Percentiles rank a stretch among this genome's conserved stretches.
Evolutionary conservation across 2,113 vertebrate species (phyloP).

Genomic region (Microcebus griseorufus): DNA sequence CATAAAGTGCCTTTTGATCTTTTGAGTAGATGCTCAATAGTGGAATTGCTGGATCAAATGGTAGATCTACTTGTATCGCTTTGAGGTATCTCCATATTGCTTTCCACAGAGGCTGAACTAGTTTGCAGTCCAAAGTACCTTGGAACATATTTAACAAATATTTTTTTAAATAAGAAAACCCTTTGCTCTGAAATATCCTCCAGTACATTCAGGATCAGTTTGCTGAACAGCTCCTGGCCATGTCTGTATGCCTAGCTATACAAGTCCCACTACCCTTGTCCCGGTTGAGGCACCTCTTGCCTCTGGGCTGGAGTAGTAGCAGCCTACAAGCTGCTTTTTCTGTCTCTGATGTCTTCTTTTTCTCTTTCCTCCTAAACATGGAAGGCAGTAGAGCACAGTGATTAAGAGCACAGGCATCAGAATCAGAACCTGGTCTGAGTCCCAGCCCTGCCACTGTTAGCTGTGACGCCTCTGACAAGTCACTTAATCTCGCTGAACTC

Average conservation of each 20-base stretch:
- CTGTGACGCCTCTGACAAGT: not conserved
- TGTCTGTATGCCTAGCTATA: accelerated
- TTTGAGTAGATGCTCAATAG: no score
- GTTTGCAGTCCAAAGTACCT: no score
- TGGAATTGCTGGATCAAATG: no score
- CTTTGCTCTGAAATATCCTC: not conserved
- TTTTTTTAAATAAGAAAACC: not conserved
- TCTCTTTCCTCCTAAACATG: not conserved
- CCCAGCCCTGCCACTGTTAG: not conserved
- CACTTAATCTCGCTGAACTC: not conserved
- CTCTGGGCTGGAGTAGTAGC: not conserved
- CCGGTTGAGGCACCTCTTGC: not conserved
- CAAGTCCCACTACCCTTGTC: not conserved
- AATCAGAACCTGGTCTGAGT: not conserved
- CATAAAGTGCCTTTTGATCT: no score
- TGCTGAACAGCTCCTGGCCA: not conserved
- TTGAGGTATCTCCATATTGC: no score
- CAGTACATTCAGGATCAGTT: not conserved
- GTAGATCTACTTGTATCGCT: no score
- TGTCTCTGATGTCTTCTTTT: not conserved
- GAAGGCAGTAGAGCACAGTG: not conserved
- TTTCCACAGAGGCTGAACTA: no score
- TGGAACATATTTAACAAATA: no score
- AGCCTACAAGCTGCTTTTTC: no score
- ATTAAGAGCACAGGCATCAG: not conserved